A percentile compares a stretch with the other conserved stretches of the same genome.
Conservation (phyloP, 2,888 invertebrate species). For the Drosophila imparisetae region DNA sequence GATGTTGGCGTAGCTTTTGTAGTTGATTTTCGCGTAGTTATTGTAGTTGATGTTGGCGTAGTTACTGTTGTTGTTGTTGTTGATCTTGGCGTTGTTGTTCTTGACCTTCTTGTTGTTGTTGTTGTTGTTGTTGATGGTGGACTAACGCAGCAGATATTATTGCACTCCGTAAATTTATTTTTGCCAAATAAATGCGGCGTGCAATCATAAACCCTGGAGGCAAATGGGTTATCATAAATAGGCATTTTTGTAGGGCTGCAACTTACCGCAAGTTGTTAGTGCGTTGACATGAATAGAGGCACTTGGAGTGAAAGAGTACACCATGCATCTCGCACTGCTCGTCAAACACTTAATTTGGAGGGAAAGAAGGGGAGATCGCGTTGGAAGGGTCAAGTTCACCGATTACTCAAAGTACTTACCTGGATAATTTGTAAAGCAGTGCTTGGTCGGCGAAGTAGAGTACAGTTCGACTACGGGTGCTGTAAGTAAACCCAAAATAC, state of each 20-base stretch:
- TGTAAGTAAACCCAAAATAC: conserved; percentile 17
- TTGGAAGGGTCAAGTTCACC: neutral
- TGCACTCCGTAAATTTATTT: conserved; percentile 16
- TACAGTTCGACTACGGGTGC: neutral
- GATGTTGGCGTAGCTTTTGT: no score
- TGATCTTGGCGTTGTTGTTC: neutral
- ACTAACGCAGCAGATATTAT: conserved; percentile 33
- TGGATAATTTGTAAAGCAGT: conserved; percentile 4
- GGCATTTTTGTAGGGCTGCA: no score
- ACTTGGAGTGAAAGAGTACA: neutral
- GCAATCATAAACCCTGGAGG: conserved; percentile 5
- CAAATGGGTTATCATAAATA: neutral
- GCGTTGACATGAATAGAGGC: neutral
- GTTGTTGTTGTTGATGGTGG: conserved; percentile 6
- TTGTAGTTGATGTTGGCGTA: neutral
- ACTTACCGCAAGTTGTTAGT: neutral
- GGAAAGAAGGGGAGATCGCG: neutral
- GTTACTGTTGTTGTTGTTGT: conserved; percentile 4
- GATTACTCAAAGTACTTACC: conserved; percentile 22
- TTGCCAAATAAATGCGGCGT: accelerated
- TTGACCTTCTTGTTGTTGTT: conserved; percentile 4
- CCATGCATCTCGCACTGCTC: neutral
- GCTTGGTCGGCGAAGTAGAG: conserved; percentile 19
- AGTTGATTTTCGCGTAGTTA: neutral
- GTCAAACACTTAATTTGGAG: neutral